These are phyloP conservation scores for Clamator glandarius DNA, from an alignment of 2,797 vertebrate species.

Conservation along the genomic window DNA sequence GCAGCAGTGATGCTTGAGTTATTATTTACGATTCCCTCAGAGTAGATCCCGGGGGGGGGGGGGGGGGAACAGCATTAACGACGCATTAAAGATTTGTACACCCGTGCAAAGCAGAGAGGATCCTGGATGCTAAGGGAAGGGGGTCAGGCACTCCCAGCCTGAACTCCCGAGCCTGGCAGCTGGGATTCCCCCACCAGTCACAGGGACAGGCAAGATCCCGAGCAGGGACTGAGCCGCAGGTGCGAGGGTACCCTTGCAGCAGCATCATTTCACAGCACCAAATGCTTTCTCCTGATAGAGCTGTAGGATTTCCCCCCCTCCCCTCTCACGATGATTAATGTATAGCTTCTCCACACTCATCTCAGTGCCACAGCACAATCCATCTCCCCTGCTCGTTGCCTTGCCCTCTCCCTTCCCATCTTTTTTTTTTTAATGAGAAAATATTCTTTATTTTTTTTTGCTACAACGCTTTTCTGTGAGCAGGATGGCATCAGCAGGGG, in stretches of 20 bases:
- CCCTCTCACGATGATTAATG: neutral
- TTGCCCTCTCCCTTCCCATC: neutral
- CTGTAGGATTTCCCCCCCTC: neutral
- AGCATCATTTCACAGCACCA: neutral
- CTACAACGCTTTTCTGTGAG: neutral
- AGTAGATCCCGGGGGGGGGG: accelerated
- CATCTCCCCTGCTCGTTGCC: neutral
- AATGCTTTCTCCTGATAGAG: neutral
- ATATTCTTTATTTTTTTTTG: neutral
- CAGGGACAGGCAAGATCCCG: accelerated
- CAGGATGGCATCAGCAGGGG: accelerated
- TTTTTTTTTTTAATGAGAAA: neutral
- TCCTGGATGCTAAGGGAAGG: neutral
- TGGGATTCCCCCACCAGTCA: neutral
- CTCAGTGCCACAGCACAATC: neutral
- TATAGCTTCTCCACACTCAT: neutral
- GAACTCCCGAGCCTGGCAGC: neutral
- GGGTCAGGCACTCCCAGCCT: neutral
- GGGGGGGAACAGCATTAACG: accelerated
- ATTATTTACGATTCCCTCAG: neutral
- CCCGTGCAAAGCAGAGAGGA: accelerated
- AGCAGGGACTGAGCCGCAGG: neutral
- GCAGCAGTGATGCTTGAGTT: accelerated
- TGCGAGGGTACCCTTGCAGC: neutral
- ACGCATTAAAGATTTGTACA: neutral